phyloP scores from a whole-genome alignment of 2,113 vertebrate genomes.

The Tachycineta bicolor region DNA sequence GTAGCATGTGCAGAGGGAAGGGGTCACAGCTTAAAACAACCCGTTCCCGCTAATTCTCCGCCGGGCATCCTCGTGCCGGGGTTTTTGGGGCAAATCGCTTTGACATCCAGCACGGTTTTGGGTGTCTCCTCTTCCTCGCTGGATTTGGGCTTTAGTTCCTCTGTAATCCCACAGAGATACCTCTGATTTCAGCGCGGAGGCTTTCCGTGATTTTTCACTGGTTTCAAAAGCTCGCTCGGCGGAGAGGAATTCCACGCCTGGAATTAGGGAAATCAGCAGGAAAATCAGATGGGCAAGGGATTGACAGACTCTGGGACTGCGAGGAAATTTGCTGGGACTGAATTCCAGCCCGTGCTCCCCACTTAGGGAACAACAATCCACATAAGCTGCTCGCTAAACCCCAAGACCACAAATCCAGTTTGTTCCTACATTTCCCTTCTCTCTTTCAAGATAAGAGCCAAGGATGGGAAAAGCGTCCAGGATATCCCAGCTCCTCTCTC shows the following conservation, averaged over 20 bases:
- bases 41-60: not conserved
- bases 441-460: not conserved
- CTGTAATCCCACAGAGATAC: accelerated
- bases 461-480: not conserved
- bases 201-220: accelerated
- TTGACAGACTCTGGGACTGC: accelerated
- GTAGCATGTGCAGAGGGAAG: slow-evolving; percentile 70
- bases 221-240: not conserved
- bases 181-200: not conserved
- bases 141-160: not conserved
- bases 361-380: not conserved
- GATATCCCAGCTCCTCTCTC: not conserved
- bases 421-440: not conserved
- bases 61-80: not conserved
- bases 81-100: not conserved
- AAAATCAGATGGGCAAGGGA: not conserved
- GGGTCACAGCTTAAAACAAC: slow-evolving; percentile 70
- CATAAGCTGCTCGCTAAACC: not conserved
- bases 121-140: not conserved
- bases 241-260: accelerated
- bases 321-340: not conserved
- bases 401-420: not conserved
- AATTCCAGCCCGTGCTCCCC: not conserved
- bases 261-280: not conserved
- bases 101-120: not conserved